phyloP scores from a whole-genome alignment of 2,113 vertebrate genomes.

The Silurus meridionalis region DNA sequence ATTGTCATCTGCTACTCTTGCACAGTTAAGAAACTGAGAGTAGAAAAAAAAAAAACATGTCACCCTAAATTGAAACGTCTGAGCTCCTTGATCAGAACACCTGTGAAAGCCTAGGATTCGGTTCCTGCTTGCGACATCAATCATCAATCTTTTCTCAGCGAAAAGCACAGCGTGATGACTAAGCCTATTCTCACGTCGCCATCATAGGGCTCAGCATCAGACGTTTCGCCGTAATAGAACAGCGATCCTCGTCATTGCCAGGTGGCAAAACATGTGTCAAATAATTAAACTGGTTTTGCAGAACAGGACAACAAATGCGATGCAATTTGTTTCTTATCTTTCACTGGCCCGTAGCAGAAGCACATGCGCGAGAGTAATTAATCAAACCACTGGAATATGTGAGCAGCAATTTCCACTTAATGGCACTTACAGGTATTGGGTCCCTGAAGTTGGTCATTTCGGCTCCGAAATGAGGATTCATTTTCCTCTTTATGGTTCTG shows the following conservation, averaged over 20 bases:
- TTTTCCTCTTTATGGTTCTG: conserved; percentile 73
- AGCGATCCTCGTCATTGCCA: conserved; percentile 68
- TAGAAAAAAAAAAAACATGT: neutral
- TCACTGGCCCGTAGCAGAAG: conserved; percentile 76
- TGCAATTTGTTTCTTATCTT: conserved; percentile 77
- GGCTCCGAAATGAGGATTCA: conserved; percentile 76
- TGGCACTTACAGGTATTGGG: conserved; percentile 80
- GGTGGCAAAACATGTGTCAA: conserved; percentile 79
- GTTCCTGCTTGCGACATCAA: conserved; percentile 52
- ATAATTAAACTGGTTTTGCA: conserved; percentile 79
- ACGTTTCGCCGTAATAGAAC: conserved; percentile 63
- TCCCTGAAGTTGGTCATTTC: conserved; percentile 77
- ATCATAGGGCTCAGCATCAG: conserved; percentile 61
- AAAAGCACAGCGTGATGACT: conserved; percentile 42
- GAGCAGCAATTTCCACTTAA: conserved; percentile 79
- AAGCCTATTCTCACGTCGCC: conserved; percentile 66
- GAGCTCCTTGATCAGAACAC: conserved; percentile 43
- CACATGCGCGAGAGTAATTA: conserved; percentile 77
- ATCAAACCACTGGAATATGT: conserved; percentile 82
- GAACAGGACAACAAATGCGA: conserved; percentile 77
- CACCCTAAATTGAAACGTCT: conserved; percentile 35
- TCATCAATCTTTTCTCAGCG: conserved; percentile 45
- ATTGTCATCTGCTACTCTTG: neutral
- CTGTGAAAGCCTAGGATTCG: conserved; percentile 54
- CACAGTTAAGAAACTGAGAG: conserved; percentile 15